Percentiles rank a stretch among this genome's conserved stretches.
Conservation (phyloP, 2,888 invertebrate species). For the Thecophora atra region DNA sequence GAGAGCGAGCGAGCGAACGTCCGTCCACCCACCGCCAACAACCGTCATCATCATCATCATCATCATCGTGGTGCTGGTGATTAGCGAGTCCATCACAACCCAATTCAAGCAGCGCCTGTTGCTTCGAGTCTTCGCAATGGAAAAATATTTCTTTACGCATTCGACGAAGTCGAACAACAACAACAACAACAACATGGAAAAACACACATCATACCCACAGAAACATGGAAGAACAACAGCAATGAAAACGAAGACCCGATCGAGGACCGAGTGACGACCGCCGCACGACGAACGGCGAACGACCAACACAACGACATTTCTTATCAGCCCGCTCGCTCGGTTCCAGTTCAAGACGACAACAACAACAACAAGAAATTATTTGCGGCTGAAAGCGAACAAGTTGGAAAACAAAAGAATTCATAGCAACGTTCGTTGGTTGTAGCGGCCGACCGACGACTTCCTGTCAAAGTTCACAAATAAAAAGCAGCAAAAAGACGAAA, state of each 20-base stretch:
- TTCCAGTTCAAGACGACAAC: constrained; percentile 36
- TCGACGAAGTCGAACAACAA: constrained; percentile 6
- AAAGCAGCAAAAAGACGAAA: constrained; percentile 27
- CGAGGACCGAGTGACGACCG: constrained; percentile 16
- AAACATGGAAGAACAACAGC: constrained; percentile 29
- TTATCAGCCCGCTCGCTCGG: constrained; percentile 40
- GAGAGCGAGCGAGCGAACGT: neutral
- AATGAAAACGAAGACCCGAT: constrained; percentile 39
- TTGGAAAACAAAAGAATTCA: constrained; percentile 44
- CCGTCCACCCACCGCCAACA: neutral
- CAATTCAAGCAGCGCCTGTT: neutral
- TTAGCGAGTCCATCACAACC: neutral
- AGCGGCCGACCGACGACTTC: constrained; percentile 42
- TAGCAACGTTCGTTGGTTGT: constrained; percentile 31
- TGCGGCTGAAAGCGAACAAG: constrained; percentile 33
- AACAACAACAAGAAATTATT: constrained; percentile 31
- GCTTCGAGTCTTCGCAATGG: constrained; percentile 14
- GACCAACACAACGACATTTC: constrained; percentile 39
- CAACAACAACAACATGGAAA: constrained; percentile 29
- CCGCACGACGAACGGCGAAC: too few species aligned
- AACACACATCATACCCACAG: neutral
- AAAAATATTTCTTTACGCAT: constrained; percentile 2
- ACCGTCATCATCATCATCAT: neutral
- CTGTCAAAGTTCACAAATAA: constrained; percentile 50
- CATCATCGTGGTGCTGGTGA: neutral